A percentile compares a stretch with the other conserved stretches of the same genome.
Evolutionary conservation across 1,140 invertebrate species (phyloP).

Genomic region (Drosophila ambigua): DNA sequence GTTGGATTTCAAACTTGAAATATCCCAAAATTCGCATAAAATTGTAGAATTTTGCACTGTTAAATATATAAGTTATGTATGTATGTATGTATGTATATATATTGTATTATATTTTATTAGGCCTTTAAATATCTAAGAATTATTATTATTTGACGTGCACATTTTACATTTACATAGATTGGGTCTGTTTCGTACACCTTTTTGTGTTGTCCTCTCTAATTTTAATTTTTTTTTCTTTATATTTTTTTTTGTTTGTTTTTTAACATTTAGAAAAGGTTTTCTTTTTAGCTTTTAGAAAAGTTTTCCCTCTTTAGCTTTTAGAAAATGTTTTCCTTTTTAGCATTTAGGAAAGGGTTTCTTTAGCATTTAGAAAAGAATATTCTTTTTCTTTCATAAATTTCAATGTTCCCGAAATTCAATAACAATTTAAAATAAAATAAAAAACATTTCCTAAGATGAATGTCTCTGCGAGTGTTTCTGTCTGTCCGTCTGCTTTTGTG

Average conservation of each 20-base stretch:
- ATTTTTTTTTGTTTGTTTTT: slow-evolving; percentile 35
- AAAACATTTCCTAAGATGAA: slow-evolving; percentile 64
- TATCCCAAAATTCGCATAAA: neutral
- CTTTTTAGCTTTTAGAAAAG: slow-evolving; percentile 11
- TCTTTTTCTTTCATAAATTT: slow-evolving; percentile 43
- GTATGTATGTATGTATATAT: slow-evolving; percentile 54
- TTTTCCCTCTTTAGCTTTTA: slow-evolving; percentile 10
- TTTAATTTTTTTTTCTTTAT: slow-evolving; percentile 13
- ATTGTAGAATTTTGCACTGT: neutral
- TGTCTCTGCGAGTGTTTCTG: slow-evolving; percentile 38
- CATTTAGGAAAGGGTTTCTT: too few relatives aligned
- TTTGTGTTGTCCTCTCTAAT: slow-evolving; percentile 24
- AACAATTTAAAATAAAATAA: slow-evolving; percentile 64
- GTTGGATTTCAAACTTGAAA: neutral
- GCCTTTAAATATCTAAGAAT: slow-evolving; percentile 79
- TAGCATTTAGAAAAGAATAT: slow-evolving; percentile 68
- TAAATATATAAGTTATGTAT: slow-evolving; percentile 23
- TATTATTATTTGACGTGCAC: slow-evolving; percentile 81
- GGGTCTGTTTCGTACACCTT: slow-evolving; percentile 12
- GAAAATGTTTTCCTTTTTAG: too few relatives aligned
- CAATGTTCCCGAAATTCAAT: slow-evolving; percentile 75
- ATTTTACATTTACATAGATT: slow-evolving; percentile 81
- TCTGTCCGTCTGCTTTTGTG: slow-evolving; percentile 10
- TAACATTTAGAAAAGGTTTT: too few relatives aligned
- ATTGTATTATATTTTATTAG: slow-evolving; percentile 76